Evolutionary conservation across 2,888 invertebrate genomes (phyloP).

Genomic region (Trilocha varians): DNA sequence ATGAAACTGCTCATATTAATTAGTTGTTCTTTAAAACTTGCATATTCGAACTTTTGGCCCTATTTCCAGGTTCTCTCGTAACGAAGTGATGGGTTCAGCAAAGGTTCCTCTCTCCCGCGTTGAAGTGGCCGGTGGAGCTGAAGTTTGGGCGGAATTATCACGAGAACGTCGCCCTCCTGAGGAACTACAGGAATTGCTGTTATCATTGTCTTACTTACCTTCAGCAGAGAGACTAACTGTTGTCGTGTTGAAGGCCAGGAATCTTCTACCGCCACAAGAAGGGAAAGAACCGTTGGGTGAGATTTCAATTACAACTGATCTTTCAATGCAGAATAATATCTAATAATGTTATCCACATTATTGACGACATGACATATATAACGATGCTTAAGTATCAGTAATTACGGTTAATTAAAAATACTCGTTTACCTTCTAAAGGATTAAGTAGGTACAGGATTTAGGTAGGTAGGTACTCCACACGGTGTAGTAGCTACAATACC

Average conservation of each 20-base stretch:
- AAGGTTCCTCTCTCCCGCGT: conserved; percentile 84
- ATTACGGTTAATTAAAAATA: no score
- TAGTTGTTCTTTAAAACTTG: no score
- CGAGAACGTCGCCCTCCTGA: conserved; percentile 87
- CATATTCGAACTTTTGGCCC: no score
- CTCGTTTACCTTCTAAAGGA: no score
- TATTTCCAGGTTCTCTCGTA: conserved; percentile 82
- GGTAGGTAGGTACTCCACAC: no score
- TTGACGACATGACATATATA: no score
- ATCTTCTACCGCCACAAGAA: conserved; percentile 81
- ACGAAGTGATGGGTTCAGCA: conserved; percentile 90
- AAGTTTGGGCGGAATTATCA: conserved; percentile 91
- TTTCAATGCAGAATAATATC: no score
- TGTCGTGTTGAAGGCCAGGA: conserved; percentile 87
- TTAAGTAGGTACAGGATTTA: no score
- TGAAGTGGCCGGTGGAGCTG: conserved; percentile 82
- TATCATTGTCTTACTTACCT: conserved; percentile 90
- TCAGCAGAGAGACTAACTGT: conserved; percentile 90
- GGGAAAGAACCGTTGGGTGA: conserved; percentile 77
- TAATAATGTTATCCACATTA: no score
- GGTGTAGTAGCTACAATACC: no score
- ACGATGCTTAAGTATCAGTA: no score
- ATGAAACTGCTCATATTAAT: no score
- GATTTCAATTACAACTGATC: not conserved
- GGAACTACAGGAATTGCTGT: conserved; percentile 85